Evolutionary conservation across 2,797 vertebrate genomes (phyloP).

Genomic region (Novumbra hubbsi): DNA sequence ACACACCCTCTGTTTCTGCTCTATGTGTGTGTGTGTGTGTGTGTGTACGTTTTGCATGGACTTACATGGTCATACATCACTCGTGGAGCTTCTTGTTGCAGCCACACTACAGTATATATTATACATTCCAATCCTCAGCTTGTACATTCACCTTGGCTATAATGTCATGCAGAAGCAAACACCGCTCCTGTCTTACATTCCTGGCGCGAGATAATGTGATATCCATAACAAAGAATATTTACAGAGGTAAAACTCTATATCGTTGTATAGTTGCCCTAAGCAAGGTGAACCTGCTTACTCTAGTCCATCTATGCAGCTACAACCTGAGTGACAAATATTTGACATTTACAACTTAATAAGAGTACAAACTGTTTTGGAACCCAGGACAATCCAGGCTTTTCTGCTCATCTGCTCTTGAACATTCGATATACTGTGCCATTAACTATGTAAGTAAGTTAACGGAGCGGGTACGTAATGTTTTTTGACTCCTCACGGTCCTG

Average conservation of each 20-base stretch:
- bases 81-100: not conserved
- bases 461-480: too few species aligned
- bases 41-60: not conserved
- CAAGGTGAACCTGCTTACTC: too few species aligned
- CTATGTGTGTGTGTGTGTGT: not conserved
- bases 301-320: too few species aligned
- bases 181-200: not conserved
- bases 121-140: not conserved
- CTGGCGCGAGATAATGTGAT: not conserved
- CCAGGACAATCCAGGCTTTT: too few species aligned
- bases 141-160: not conserved
- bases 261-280: too few species aligned
- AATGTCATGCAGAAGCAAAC: not conserved
- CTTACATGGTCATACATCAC: not conserved
- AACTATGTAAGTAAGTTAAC: too few species aligned
- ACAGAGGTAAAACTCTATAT: not conserved
- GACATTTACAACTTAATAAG: too few species aligned
- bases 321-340: too few species aligned
- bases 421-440: too few species aligned
- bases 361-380: too few species aligned
- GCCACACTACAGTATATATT: not conserved
- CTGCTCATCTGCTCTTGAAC: too few species aligned
- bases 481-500: too few species aligned
- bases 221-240: not conserved
- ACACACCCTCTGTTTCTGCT: not conserved